Base-by-base conservation (phyloP, 1,140 invertebrate genomes). In the Steinernema khuongi region DNA sequence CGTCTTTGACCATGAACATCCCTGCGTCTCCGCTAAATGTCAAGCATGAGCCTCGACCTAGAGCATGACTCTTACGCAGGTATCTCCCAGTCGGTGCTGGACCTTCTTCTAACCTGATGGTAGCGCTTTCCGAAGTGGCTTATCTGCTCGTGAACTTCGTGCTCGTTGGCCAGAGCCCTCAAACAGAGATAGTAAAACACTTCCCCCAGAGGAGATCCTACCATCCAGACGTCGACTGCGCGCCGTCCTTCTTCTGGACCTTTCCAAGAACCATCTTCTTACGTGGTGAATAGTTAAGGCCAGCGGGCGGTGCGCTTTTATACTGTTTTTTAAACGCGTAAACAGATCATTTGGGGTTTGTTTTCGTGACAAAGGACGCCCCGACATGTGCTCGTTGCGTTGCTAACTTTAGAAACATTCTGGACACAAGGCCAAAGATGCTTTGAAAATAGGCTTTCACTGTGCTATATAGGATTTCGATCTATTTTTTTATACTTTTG, bases 241-340 rank as follows among this genome's bases (percentile, higher is more conserved):
- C 50, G 11, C 50, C 50, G 7, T 60, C 50, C 22, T 60, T 60
- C 50, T 60, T 60, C 4, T 17, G 4, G 14, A 60, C 50, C 50
- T 60, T 60, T 22, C 50, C 50, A 22, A 60, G 50, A 26, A 60
- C 50, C 50, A 60, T 60, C n/a, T n/a, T n/a, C n/a, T n/a, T n/a
- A n/a, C n/a, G n/a, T n/a, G n/a, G n/a, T n/a, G n/a, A n/a, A n/a
- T n/a, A n/a, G n/a, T n/a, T n/a, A n/a, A n/a, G 36, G 7, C n/a
- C 36, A 41, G n/a, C 7, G 7, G n/a, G n/a, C 36, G n/a, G 7
- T 41, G 36, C 36, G 7, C 36, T n/a, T 41, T n/a, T n/a, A 7
- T 41, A 41, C n/a, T 41, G 36, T 41, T 41, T n/a, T 41, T n/a
- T 11, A 41, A n/a, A 41, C n/a, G 7, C n/a, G 7, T 41, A 11